Percentiles rank a stretch among this genome's conserved stretches.
Conservation (phyloP, 2,113 vertebrate species). For the Nannospalax galili region DNA sequence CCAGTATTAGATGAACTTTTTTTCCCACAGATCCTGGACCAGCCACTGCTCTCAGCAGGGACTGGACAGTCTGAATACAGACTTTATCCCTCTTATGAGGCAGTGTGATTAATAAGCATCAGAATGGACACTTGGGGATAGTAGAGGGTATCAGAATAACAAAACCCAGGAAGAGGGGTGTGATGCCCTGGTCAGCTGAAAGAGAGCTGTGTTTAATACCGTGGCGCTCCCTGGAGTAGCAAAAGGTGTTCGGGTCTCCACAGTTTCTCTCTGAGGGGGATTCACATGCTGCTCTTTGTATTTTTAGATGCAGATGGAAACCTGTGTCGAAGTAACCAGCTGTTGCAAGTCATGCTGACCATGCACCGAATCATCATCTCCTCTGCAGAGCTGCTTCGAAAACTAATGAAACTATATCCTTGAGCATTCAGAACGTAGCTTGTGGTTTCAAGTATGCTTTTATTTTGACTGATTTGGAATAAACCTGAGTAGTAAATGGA, state of each 20-base stretch:
- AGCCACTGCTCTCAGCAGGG: background rate
- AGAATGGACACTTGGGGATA: background rate
- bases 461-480: background rate
- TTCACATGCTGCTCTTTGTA: constrained; percentile 38
- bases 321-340: constrained; percentile 88
- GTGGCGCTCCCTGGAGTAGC: accelerated
- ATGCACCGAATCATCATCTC: constrained; percentile 96
- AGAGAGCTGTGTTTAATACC: background rate
- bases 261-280: background rate
- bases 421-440: constrained; percentile 60
- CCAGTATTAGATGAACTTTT: background rate
- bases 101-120: background rate
- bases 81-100: background rate
- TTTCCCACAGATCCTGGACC: background rate
- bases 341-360: constrained; percentile 93
- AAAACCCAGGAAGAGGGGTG: background rate
- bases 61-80: background rate
- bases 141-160: background rate
- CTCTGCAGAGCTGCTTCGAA: constrained; percentile 93
- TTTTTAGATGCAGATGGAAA: constrained; percentile 93
- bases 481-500: background rate
- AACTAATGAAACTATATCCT: constrained; percentile 95
- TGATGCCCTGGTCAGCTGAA: accelerated
- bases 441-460: background rate
- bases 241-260: too few relatives aligned